phyloP scores from a whole-genome alignment of 2,888 invertebrate genomes.

The Ommatoiulus sabulosus region DNA sequence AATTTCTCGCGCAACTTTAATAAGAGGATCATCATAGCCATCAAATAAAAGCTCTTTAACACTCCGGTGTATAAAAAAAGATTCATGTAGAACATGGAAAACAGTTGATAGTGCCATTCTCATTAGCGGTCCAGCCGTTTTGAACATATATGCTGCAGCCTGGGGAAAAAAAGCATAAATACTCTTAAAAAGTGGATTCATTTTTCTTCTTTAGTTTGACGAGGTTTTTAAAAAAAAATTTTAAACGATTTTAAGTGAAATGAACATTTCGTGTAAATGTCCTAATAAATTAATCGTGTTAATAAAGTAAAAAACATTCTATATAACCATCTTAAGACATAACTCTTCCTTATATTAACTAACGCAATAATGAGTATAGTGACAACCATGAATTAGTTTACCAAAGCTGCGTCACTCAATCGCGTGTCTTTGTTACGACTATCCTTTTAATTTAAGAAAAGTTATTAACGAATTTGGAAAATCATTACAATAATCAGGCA shows the following conservation, averaged over 20 bases:
- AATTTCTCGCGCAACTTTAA: constrained; percentile 47
- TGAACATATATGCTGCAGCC: constrained; percentile 54
- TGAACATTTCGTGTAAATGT: too few species aligned
- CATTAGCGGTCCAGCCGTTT: constrained; percentile 52
- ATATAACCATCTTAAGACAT: background rate
- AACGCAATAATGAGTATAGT: background rate
- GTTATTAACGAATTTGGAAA: background rate
- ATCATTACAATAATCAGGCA: background rate
- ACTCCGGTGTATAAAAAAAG: constrained; percentile 46
- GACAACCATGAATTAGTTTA: background rate
- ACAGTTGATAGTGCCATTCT: constrained; percentile 31
- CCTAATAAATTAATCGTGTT: too few species aligned
- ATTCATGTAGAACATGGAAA: constrained; percentile 49
- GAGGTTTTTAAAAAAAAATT: too few species aligned
- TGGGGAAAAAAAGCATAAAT: background rate
- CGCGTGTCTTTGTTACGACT: background rate
- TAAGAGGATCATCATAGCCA: constrained; percentile 55
- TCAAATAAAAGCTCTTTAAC: constrained; percentile 51
- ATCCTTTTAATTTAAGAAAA: too few species aligned
- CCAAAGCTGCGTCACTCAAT: background rate
- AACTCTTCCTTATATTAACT: background rate
- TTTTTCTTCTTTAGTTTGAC: background rate
- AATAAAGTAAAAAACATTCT: background rate
- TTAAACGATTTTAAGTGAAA: too few species aligned
- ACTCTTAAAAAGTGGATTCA: background rate